Conservation (phyloP, 2,888 invertebrate species). For the Lithophane ornitopus region DNA sequence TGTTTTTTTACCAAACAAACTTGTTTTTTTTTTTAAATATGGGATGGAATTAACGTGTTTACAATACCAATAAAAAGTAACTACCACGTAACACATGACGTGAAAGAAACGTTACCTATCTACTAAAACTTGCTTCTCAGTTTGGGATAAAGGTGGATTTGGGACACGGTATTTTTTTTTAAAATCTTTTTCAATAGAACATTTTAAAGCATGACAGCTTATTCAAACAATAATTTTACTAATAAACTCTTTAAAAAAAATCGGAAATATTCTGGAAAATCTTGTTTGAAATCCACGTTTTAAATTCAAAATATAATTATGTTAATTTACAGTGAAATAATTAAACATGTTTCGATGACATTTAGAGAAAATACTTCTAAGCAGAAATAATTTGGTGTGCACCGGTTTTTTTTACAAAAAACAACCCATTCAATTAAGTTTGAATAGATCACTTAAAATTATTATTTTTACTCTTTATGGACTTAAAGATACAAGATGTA, state of each 20-base stretch:
- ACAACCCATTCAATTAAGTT: constrained; percentile 11
- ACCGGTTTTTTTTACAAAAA: constrained; percentile 9
- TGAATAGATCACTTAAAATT: not conserved
- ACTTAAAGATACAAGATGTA: constrained; percentile 38
- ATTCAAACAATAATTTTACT: not conserved
- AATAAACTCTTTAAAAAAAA: too few relatives aligned
- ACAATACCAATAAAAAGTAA: not conserved
- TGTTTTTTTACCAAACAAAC: too few relatives aligned
- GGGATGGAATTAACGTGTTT: not conserved
- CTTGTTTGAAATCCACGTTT: not conserved
- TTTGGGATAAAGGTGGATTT: too few relatives aligned
- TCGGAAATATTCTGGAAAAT: not conserved
- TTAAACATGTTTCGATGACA: constrained; percentile 17
- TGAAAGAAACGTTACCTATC: too few relatives aligned
- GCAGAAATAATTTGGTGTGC: not conserved
- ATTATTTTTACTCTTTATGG: constrained; percentile 12
- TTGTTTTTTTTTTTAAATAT: too few relatives aligned
- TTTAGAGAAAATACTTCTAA: not conserved
- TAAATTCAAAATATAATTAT: not conserved
- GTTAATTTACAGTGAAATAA: not conserved
- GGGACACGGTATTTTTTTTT: too few relatives aligned
- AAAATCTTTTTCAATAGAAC: not conserved
- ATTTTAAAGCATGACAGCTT: too few relatives aligned
- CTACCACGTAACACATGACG: not conserved
- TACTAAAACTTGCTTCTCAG: not conserved